Percentiles rank a stretch among this genome's conserved stretches.
These are phyloP conservation scores for Nomada fucata DNA, from an alignment of 2,888 invertebrate species.

Conservation along the genomic window DNA sequence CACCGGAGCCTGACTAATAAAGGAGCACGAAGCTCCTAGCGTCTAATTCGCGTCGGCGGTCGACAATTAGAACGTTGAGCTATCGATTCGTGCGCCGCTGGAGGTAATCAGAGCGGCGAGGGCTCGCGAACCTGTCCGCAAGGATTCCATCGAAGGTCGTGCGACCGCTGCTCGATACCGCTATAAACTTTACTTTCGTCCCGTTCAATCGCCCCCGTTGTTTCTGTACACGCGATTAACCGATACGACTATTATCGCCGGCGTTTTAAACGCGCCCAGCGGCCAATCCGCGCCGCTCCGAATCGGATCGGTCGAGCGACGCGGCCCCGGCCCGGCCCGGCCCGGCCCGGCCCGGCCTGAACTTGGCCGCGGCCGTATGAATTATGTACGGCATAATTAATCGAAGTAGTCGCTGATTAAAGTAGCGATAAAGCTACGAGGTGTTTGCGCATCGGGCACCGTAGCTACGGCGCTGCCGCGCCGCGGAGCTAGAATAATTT, in stretches of 20 bases:
- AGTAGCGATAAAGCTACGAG: constrained; percentile 67
- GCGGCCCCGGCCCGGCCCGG: background rate
- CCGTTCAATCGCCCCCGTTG: constrained; percentile 35
- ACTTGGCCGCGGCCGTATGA: constrained; percentile 53
- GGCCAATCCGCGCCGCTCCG: constrained; percentile 32
- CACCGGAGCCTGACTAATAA: background rate
- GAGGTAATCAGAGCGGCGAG: constrained; percentile 8
- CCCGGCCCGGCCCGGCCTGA: background rate
- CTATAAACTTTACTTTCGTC: constrained; percentile 37
- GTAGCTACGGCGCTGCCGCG: constrained; percentile 25
- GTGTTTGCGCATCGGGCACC: constrained; percentile 63
- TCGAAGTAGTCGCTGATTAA: constrained; percentile 71
- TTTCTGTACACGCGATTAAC: constrained; percentile 44
- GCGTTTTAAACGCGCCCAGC: constrained; percentile 41
- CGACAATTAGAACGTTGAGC: constrained; percentile 29
- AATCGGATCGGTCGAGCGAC: constrained; percentile 21
- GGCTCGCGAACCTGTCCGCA: constrained; percentile 26
- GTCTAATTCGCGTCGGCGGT: constrained; percentile 1
- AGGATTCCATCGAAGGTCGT: constrained; percentile 36
- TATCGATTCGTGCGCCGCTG: constrained; percentile 31
- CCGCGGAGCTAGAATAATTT: constrained; percentile 65
- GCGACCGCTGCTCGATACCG: constrained; percentile 30
- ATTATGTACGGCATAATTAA: constrained; percentile 72
- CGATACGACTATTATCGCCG: constrained; percentile 48
- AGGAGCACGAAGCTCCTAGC: background rate